Evolutionary conservation across 2,797 vertebrate genomes (phyloP).

Genomic region (Ceryle rudis): DNA sequence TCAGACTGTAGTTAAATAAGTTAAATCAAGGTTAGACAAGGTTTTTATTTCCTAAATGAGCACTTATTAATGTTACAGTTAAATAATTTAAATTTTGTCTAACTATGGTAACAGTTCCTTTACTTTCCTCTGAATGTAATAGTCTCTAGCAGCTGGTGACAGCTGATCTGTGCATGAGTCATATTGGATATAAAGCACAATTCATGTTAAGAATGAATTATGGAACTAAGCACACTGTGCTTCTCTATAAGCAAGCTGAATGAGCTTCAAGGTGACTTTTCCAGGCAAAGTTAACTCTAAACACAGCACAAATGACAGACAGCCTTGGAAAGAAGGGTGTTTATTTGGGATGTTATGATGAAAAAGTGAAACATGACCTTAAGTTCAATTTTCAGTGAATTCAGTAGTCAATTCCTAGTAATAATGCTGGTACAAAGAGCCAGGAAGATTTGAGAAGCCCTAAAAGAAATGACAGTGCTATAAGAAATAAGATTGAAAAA

Average conservation of each 20-base stretch:
- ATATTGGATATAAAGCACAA: background rate
- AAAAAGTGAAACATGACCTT: background rate
- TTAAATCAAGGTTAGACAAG: background rate
- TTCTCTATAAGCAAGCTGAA: background rate
- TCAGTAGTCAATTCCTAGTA: background rate
- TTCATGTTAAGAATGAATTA: background rate
- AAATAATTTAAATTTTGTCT: background rate
- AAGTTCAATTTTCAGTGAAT: background rate
- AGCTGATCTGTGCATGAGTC: background rate
- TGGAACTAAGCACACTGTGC: background rate
- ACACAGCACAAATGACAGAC: background rate
- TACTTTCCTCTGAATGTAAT: background rate
- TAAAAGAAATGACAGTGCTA: background rate
- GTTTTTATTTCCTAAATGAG: background rate
- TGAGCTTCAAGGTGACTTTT: conserved; percentile 25
- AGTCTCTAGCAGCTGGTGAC: background rate
- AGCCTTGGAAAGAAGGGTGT: background rate
- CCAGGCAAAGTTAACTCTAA: background rate
- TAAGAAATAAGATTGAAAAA: background rate
- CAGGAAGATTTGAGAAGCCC: background rate
- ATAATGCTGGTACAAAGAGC: background rate
- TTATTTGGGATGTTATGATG: background rate
- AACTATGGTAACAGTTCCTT: background rate
- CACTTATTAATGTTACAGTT: background rate
- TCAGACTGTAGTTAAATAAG: background rate